phyloP scores from a whole-genome alignment of 2,797 vertebrate genomes.

The Neomorphus geoffroyi region DNA sequence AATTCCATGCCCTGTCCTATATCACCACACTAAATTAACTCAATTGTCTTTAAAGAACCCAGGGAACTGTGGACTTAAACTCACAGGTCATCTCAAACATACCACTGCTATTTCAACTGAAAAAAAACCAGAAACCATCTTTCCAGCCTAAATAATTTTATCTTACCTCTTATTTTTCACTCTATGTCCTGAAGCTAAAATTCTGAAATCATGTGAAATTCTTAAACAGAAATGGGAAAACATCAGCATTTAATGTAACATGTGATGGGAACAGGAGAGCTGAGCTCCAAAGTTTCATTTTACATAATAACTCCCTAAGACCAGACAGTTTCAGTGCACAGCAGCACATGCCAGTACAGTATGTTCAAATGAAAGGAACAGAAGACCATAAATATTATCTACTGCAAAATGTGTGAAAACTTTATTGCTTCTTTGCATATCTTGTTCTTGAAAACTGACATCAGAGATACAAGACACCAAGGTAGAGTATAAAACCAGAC shows the following conservation, averaged over 20 bases:
- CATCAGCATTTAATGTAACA: not conserved
- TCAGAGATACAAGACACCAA: constrained; percentile 12
- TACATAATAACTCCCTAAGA: not conserved
- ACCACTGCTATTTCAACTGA: not conserved
- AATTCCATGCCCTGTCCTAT: not conserved
- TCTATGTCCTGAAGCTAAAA: not conserved
- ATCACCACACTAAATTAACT: not conserved
- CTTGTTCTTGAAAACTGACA: constrained; percentile 35
- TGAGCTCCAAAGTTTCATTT: not conserved
- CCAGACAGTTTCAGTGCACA: not conserved
- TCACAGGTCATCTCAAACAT: not conserved
- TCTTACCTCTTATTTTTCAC: not conserved
- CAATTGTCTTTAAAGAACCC: not conserved
- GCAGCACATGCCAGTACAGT: not conserved
- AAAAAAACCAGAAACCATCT: not conserved
- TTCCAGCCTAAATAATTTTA: not conserved
- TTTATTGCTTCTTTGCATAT: constrained; percentile 10
- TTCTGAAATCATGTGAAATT: not conserved
- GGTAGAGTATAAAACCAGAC: not conserved
- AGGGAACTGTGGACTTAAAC: not conserved
- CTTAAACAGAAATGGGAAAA: not conserved
- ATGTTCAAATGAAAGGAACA: not conserved
- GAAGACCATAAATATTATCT: constrained; percentile 16
- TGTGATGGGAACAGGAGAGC: not conserved
- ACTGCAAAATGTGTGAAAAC: constrained; percentile 35